phyloP scores from a whole-genome alignment of 2,888 invertebrate genomes.

The Acleris holmiana region DNA sequence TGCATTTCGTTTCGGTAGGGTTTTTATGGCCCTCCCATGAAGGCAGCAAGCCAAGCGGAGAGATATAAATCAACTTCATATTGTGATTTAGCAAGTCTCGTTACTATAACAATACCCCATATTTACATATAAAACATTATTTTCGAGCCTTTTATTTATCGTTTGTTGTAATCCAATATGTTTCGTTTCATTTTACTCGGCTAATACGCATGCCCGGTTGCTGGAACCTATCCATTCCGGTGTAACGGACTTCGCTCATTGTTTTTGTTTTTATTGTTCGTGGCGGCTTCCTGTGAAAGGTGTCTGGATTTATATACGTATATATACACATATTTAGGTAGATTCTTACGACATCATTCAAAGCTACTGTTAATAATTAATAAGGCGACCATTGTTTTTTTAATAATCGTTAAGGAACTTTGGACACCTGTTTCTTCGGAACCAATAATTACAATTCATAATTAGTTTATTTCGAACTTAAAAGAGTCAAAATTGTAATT shows the following conservation, averaged over 20 bases:
- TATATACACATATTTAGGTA: not conserved
- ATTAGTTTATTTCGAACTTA: constrained; percentile 47
- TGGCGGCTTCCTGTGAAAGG: constrained; percentile 20
- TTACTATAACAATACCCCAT: constrained; percentile 85
- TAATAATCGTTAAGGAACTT: constrained; percentile 32
- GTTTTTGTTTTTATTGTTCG: constrained; percentile 35
- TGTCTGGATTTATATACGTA: constrained; percentile 4
- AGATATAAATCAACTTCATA: constrained; percentile 84
- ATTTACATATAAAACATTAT: constrained; percentile 85
- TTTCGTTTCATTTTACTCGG: constrained; percentile 41
- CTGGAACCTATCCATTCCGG: constrained; percentile 59
- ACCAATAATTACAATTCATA: constrained; percentile 50
- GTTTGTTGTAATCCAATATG: constrained; percentile 61
- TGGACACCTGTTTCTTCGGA: constrained; percentile 46
- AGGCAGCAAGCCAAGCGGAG: constrained; percentile 75
- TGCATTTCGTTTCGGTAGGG: constrained; percentile 54
- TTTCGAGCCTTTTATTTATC: constrained; percentile 72
- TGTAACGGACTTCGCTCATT: constrained; percentile 51
- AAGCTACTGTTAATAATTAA: constrained; percentile 1
- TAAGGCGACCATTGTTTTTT: constrained; percentile 11
- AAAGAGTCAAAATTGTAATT: constrained; percentile 47
- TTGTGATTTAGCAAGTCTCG: constrained; percentile 86
- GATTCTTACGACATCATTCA: constrained; percentile 10
- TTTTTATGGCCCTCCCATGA: constrained; percentile 81
- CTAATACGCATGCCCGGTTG: constrained; percentile 59